These are phyloP conservation scores for Lycocorax pyrrhopterus DNA, from an alignment of 2,113 vertebrate species.

Conservation along the genomic window DNA sequence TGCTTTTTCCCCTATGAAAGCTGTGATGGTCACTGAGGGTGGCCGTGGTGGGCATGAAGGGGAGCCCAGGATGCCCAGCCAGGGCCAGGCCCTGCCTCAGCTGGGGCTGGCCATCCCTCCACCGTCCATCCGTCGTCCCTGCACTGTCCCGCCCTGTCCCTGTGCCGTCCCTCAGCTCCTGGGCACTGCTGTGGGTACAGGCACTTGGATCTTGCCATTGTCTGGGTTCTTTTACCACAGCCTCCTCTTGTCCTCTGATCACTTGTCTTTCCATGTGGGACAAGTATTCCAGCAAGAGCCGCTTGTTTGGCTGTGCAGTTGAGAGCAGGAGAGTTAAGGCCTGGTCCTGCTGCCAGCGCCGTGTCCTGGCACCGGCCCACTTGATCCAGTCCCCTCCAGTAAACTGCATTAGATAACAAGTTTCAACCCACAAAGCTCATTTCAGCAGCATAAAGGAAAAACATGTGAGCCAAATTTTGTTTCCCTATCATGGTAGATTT, in stretches of 20 bases:
- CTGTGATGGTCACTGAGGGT: background rate
- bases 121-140: background rate
- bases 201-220: background rate
- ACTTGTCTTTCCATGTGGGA: background rate
- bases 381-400: rapidly evolving
- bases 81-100: background rate
- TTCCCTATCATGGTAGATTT: background rate
- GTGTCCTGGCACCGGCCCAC: rapidly evolving
- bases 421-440: background rate
- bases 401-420: rapidly evolving
- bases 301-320: background rate
- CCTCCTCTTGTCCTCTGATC: background rate
- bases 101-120: background rate
- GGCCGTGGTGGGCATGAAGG: background rate
- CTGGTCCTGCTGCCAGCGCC: background rate
- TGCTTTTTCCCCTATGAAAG: background rate
- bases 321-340: background rate
- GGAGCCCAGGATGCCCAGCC: background rate
- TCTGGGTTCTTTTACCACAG: background rate
- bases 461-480: background rate
- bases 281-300: background rate
- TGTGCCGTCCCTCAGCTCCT: rapidly evolving
- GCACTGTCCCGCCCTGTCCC: background rate
- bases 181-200: background rate
- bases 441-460: background rate